Evolutionary conservation across 2,797 vertebrate species (phyloP).

Genomic region (Alosa sapidissima): DNA sequence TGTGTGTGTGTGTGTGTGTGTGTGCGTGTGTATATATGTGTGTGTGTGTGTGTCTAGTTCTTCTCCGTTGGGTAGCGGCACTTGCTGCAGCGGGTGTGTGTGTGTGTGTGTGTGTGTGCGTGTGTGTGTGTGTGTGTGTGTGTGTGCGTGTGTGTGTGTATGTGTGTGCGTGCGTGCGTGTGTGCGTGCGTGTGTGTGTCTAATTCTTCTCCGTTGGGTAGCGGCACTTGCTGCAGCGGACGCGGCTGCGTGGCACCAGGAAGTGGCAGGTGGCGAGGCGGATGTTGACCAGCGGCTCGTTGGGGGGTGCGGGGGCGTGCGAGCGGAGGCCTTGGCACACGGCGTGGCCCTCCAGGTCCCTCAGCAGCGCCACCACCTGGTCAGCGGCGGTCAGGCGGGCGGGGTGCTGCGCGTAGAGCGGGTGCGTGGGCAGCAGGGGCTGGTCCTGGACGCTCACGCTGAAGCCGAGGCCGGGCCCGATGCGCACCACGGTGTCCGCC

Average conservation of each 20-base stretch:
- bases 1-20: neutral
- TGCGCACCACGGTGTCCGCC: constrained; percentile 73
- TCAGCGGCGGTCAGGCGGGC: constrained; percentile 53
- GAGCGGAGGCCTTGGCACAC: constrained; percentile 72
- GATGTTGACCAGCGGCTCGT: constrained; percentile 65
- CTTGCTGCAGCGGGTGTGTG: constrained; percentile 29
- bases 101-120: too few species aligned
- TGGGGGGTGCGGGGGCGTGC: neutral
- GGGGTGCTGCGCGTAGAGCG: constrained; percentile 69
- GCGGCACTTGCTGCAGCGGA: constrained; percentile 29
- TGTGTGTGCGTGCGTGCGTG: neutral
- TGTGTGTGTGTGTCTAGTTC: neutral
- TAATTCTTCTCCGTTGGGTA: neutral
- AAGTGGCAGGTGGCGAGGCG: constrained; percentile 76
- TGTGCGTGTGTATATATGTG: neutral
- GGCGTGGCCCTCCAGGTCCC: constrained; percentile 69
- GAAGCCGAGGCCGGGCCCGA: constrained; percentile 72
- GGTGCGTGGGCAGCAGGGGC: constrained; percentile 75
- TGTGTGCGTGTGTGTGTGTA: too few species aligned
- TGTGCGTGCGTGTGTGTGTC: neutral
- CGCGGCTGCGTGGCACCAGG: constrained; percentile 63
- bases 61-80: neutral
- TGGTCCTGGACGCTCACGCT: constrained; percentile 75
- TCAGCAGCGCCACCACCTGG: constrained; percentile 67
- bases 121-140: too few species aligned